Evolutionary conservation across 2,888 invertebrate species (phyloP).

Genomic region (Melanchra persicariae): DNA sequence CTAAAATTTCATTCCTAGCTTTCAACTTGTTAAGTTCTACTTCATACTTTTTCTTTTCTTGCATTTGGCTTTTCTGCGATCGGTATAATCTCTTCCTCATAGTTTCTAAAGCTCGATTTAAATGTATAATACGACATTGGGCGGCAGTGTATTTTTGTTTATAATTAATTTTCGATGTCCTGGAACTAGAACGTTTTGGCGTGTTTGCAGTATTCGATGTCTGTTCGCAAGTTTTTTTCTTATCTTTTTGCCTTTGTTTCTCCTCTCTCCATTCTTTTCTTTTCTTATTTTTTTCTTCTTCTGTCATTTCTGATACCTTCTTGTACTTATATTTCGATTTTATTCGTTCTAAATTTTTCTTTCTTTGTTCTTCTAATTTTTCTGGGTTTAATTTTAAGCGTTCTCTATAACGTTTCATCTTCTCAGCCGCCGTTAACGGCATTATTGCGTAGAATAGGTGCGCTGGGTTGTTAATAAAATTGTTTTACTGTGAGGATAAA

Average conservation of each 20-base stretch:
- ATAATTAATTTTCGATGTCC: not conserved
- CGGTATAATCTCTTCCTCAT: no score
- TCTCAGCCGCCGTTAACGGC: not conserved
- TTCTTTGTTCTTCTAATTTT: not conserved
- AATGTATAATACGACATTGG: not conserved
- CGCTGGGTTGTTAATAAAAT: no score
- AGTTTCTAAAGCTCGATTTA: not conserved
- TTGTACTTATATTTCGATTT: constrained; percentile 3
- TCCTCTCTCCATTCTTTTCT: not conserved
- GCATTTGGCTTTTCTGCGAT: no score
- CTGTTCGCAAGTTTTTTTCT: not conserved
- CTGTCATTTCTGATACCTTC: not conserved
- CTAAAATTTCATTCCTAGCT: constrained; percentile 10
- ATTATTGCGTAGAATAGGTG: not conserved
- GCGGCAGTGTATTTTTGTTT: not conserved
- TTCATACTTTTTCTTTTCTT: no score
- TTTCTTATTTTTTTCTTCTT: not conserved
- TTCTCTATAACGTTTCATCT: not conserved
- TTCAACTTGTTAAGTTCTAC: not conserved
- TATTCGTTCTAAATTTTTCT: not conserved
- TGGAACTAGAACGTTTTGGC: not conserved
- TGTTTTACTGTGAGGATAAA: no score
- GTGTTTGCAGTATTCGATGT: not conserved
- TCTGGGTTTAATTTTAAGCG: constrained; percentile 4
- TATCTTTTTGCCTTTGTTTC: not conserved